Percentiles rank a stretch among this genome's conserved stretches.
Conservation (phyloP, 2,113 vertebrate genomes). For the Chionis minor region DNA sequence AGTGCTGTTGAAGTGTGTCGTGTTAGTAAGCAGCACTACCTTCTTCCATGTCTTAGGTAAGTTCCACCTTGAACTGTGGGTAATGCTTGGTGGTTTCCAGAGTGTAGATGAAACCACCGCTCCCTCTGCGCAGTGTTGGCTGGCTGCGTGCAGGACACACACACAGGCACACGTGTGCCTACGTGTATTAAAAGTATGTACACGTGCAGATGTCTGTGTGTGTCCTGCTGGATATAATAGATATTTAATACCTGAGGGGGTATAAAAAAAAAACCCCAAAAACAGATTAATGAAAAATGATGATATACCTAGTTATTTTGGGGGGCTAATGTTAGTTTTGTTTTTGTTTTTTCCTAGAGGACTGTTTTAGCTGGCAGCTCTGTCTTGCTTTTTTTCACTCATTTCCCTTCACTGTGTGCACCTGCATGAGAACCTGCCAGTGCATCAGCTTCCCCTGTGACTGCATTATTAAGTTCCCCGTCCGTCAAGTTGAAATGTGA, state of each 20-base stretch:
- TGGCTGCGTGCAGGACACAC: neutral
- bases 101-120: neutral
- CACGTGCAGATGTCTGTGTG: rapidly evolving
- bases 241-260: rapidly evolving
- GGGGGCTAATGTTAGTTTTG: neutral
- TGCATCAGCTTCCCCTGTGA: neutral
- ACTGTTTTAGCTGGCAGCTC: neutral
- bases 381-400: neutral
- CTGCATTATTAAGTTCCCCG: neutral
- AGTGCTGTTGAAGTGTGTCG: neutral
- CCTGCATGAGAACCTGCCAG: no score
- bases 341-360: neutral
- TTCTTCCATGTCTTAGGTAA: neutral
- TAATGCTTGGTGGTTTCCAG: neutral
- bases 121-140: neutral
- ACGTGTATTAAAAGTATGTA: neutral
- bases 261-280: neutral
- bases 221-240: neutral
- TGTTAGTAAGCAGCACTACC: neutral
- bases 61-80: neutral
- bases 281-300: neutral
- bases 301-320: neutral
- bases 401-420: neutral
- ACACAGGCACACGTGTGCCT: rapidly evolving
- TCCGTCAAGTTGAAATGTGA: neutral